Conservation (phyloP, 2,113 vertebrate genomes). For the Cnemophilus loriae region DNA sequence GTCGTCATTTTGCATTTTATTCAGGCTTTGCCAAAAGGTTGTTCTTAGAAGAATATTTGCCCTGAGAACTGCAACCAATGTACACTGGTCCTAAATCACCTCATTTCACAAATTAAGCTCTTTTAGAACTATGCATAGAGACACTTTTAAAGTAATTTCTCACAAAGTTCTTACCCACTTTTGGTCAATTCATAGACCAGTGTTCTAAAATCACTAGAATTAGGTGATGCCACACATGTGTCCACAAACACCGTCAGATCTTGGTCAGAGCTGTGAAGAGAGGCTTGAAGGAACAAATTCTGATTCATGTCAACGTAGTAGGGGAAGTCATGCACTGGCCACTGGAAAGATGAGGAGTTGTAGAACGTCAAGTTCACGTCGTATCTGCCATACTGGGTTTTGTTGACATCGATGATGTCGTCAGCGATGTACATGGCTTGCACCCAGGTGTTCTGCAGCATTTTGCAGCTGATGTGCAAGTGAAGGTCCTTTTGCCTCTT, state of each 20-base stretch:
- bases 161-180: slow-evolving; percentile 62
- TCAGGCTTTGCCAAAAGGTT: not conserved
- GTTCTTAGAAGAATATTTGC: not conserved
- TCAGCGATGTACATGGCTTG: slow-evolving; percentile 39
- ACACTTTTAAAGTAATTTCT: not conserved
- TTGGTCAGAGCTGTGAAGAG: slow-evolving; percentile 48
- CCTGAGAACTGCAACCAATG: not conserved
- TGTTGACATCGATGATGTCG: not conserved
- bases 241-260: slow-evolving; percentile 69
- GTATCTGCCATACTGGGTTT: slow-evolving; percentile 58
- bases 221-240: slow-evolving; percentile 66
- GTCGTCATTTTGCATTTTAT: not conserved
- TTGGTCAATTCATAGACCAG: slow-evolving; percentile 56
- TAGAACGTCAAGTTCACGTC: slow-evolving; percentile 53
- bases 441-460: slow-evolving; percentile 65
- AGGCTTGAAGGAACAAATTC: slow-evolving; percentile 66
- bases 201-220: slow-evolving; percentile 11
- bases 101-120: not conserved
- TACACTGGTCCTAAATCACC: not conserved
- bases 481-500: slow-evolving; percentile 48
- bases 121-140: not conserved
- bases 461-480: slow-evolving; percentile 65
- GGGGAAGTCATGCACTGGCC: slow-evolving; percentile 50
- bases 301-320: slow-evolving; percentile 65
- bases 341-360: slow-evolving; percentile 54